A percentile compares a stretch with the other conserved stretches of the same genome.
Conservation (phyloP, 2,888 invertebrate species). For the Tipula lateralis region DNA sequence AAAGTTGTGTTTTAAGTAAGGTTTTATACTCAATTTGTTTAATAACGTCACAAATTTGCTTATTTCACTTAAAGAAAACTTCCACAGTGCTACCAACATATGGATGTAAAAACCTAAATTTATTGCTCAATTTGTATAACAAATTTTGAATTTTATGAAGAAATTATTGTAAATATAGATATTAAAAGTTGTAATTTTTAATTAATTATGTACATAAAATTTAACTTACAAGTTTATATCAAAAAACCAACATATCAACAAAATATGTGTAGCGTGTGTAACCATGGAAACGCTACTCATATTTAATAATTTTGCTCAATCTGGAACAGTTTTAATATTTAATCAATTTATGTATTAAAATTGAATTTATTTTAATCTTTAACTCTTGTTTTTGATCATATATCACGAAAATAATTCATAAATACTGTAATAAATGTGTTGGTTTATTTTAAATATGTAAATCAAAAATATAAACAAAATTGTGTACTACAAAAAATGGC, state of each 20-base stretch:
- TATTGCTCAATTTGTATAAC: background rate
- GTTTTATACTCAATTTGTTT: too few relatives aligned
- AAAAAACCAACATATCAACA: too few relatives aligned
- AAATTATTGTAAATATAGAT: background rate
- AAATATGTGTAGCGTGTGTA: conserved; percentile 20
- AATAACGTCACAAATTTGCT: too few relatives aligned
- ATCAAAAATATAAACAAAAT: too few relatives aligned
- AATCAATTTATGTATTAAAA: background rate
- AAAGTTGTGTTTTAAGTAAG: too few relatives aligned
- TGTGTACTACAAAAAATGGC: background rate
- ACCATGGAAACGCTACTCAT: conserved; percentile 16
- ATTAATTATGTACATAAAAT: background rate
- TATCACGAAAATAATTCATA: too few relatives aligned
- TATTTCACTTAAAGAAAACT: background rate
- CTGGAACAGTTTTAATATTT: background rate
- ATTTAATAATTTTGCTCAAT: background rate
- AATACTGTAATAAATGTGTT: background rate
- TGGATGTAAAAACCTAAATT: background rate
- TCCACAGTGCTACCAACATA: background rate
- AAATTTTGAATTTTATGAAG: too few relatives aligned
- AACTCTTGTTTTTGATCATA: too few relatives aligned
- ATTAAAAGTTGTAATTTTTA: background rate
- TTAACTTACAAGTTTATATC: background rate
- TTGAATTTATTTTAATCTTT: background rate
- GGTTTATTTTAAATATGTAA: background rate